Base-by-base conservation (phyloP, 2,888 invertebrate species). In the Orthosia gracilis region DNA sequence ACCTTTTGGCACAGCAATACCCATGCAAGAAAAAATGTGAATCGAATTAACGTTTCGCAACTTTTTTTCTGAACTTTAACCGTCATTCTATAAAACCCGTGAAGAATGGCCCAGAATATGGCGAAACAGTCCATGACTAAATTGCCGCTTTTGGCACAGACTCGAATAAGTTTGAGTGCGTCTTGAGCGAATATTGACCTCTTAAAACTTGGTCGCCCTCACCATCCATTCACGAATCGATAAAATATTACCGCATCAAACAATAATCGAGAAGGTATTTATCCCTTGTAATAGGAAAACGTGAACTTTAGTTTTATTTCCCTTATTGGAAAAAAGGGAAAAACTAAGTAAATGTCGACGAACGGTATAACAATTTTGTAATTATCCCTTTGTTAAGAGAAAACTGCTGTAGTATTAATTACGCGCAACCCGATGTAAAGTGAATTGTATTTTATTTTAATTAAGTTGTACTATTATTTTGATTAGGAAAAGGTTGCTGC, bases 91-190 rank as follows among this genome's bases (percentile, higher is more conserved):
- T 31, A 52, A 69, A 59, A 23, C 59, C 26, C 57, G 49, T 77
- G 21, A 69, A 69, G 15, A 54, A 49, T 59, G 52, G 23, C 47
- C 18, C 11, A 49, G 62, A 62, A 55, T 70, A 57, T 49, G 3
- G 13, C 4, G 78, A 62, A 31, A 57, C 40, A 63, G 21, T 11
- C 52, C 54, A 78, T 52, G 31, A 57, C 17, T 52, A 52, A 65
- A 77, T 61, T 23, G 7, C 7, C 18, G 65, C 11, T 78, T 58
- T 78, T 78, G 63, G 67, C 66, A 67, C 45, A 49, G 12, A 63
- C 4, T 57, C 15, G 21, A 52, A 65, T 31, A 55, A 78, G 64
- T 78, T 78, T 61, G 17, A 70, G 11, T 55, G 15, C 40, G 23
- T 69, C 17, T 61, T 61, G 21, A 65, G 31, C 17, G n/a, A 52